phyloP scores from a whole-genome alignment of 2,888 invertebrate genomes.

The Melitaea athalia region DNA sequence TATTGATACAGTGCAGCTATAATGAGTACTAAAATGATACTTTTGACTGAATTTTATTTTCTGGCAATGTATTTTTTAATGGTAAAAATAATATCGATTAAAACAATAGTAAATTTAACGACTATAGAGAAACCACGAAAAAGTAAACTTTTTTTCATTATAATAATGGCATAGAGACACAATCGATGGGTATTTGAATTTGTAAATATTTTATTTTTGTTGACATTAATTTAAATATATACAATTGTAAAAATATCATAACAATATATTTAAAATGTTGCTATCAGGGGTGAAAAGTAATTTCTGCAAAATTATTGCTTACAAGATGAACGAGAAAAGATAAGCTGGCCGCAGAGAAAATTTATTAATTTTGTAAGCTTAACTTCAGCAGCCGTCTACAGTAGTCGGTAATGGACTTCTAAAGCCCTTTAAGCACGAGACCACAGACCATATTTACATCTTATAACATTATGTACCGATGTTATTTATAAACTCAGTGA shows the following conservation, averaged over 20 bases:
- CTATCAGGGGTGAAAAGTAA: slow-evolving; percentile 77
- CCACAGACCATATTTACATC: neutral
- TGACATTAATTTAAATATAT: too few relatives aligned
- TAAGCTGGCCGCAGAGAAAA: slow-evolving; percentile 56
- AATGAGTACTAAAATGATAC: too few relatives aligned
- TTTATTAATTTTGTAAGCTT: slow-evolving; percentile 42
- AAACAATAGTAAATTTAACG: too few relatives aligned
- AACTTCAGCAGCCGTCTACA: slow-evolving; percentile 10
- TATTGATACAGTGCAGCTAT: too few relatives aligned
- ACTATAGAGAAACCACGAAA: too few relatives aligned
- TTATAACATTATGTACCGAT: neutral
- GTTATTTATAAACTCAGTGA: neutral
- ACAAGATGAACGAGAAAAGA: slow-evolving; percentile 71
- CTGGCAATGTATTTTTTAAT: too few relatives aligned
- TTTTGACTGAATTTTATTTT: too few relatives aligned
- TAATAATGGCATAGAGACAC: too few relatives aligned
- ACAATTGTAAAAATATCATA: slow-evolving; percentile 62
- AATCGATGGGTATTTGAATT: too few relatives aligned
- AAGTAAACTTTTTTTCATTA: too few relatives aligned
- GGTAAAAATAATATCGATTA: too few relatives aligned
- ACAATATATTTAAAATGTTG: slow-evolving; percentile 78
- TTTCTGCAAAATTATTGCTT: slow-evolving; percentile 75
- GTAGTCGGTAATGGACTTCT: neutral
- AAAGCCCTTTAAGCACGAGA: slow-evolving; percentile 12
- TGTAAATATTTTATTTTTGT: too few relatives aligned